Conservation (phyloP, 2,888 invertebrate genomes). For the Imbricaverruca yamaguchii region DNA sequence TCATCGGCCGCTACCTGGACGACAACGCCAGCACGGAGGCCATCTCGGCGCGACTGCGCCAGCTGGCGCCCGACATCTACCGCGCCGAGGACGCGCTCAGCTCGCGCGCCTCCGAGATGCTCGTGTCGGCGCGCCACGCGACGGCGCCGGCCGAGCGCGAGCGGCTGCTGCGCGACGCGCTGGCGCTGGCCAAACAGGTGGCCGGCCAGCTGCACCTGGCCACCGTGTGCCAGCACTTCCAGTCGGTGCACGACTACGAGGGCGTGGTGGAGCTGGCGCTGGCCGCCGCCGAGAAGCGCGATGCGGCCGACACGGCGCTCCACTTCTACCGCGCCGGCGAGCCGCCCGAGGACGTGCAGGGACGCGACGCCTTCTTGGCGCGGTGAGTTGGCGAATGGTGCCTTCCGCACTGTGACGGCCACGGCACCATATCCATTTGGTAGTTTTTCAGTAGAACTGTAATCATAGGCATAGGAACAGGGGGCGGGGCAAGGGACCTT, state of each 20-base stretch:
- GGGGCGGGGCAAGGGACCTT: too few species aligned
- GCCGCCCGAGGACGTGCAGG: conserved; percentile 73
- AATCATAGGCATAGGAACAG: too few species aligned
- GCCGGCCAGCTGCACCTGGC: conserved; percentile 21
- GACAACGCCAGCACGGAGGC: conserved; percentile 93
- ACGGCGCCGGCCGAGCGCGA: conserved; percentile 64
- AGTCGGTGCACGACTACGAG: conserved; percentile 59
- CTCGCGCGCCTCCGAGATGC: conserved; percentile 87
- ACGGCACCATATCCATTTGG: too few species aligned
- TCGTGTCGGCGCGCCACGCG: conserved; percentile 69
- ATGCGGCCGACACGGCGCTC: conserved; percentile 77
- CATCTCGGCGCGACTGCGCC: conserved; percentile 75
- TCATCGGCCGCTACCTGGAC: conserved; percentile 84
- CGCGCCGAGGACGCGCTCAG: conserved; percentile 91
- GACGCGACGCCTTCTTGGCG: conserved; percentile 54
- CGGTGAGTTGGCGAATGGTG: not conserved
- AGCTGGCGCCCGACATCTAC: conserved; percentile 88
- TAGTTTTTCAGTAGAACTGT: too few species aligned
- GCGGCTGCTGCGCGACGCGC: conserved; percentile 62
- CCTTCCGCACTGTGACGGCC: too few species aligned
- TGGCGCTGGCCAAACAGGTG: conserved; percentile 45
- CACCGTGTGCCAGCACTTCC: conserved; percentile 3
- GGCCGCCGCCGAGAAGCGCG: conserved; percentile 74
- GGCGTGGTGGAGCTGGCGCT: conserved; percentile 83
- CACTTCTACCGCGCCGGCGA: conserved; percentile 81